A percentile compares a stretch with the other conserved stretches of the same genome.
These are phyloP conservation scores for Latrodectus elegans DNA, from an alignment of 2,888 invertebrate species.

Conservation along the genomic window DNA sequence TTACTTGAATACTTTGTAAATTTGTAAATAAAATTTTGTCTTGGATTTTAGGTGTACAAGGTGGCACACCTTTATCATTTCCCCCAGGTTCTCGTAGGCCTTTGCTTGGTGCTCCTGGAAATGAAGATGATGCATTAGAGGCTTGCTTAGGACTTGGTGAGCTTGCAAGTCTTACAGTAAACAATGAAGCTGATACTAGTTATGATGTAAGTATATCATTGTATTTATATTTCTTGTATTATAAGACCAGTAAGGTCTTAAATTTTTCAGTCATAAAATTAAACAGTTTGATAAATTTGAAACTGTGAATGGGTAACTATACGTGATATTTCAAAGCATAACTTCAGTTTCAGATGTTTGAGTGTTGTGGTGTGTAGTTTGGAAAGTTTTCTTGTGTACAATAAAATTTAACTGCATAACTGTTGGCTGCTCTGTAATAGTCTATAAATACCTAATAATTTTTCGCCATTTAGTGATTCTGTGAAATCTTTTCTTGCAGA, in stretches of 20 bases:
- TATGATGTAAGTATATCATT: constrained; percentile 81
- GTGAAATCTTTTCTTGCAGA: no score
- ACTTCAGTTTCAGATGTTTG: no score
- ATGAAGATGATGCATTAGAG: constrained; percentile 97
- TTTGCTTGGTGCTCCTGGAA: constrained; percentile 84
- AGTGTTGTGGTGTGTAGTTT: neutral
- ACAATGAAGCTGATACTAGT: constrained; percentile 95
- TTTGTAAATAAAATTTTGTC: no score
- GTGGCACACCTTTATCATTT: constrained; percentile 66
- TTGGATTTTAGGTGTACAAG: constrained; percentile 62
- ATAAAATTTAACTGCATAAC: neutral
- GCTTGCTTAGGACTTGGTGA: constrained; percentile 95
- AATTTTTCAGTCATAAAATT: no score
- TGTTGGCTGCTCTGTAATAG: no score
- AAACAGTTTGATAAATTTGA: no score
- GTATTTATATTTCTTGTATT: no score
- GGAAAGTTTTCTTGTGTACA: neutral
- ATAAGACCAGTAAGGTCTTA: no score
- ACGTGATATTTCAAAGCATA: no score
- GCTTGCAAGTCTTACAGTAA: constrained; percentile 95
- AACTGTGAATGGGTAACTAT: no score
- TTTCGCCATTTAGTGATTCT: no score
- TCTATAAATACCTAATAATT: no score
- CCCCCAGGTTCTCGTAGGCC: constrained; percentile 65
- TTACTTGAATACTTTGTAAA: neutral